These are phyloP conservation scores for Drepana arcuata DNA, from an alignment of 1,140 invertebrate species.

Conservation along the genomic window DNA sequence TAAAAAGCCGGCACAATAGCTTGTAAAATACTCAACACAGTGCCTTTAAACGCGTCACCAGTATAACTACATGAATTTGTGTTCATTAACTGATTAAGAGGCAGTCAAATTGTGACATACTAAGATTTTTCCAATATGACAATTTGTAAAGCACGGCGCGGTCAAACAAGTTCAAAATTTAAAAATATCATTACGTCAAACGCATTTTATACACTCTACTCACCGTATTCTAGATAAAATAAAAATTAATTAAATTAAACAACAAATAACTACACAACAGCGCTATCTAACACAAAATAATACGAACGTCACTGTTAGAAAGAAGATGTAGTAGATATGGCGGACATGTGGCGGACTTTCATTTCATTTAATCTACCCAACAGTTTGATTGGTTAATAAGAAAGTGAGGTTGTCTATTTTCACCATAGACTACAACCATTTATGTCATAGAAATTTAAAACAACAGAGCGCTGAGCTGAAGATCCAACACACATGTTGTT, in stretches of 20 bases:
- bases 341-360: constrained; percentile 65
- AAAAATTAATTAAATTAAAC: constrained; percentile 62
- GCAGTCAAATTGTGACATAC: too few species aligned
- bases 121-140: constrained; percentile 52
- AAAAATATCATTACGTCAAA: constrained; percentile 26
- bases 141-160: constrained; percentile 44
- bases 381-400: constrained; percentile 21
- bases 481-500: too few species aligned
- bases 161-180: constrained; percentile 36
- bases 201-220: constrained; percentile 29
- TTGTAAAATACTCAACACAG: constrained; percentile 8
- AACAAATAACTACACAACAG: constrained; percentile 54
- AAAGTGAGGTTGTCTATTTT: constrained; percentile 19
- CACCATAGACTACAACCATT: constrained; percentile 17
- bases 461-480: too few species aligned
- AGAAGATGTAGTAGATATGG: constrained; percentile 66
- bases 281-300: constrained; percentile 58
- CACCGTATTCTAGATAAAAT: constrained; percentile 47
- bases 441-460: background rate
- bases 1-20: constrained; percentile 17
- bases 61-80: constrained; percentile 3
- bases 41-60: constrained; percentile 11
- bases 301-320: constrained; percentile 58
- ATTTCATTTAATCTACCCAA: constrained; percentile 43
- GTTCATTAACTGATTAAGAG: too few species aligned